These are phyloP conservation scores for Cataglyphis albicans DNA, from an alignment of 2,888 invertebrate genomes.

Conservation along the genomic window DNA sequence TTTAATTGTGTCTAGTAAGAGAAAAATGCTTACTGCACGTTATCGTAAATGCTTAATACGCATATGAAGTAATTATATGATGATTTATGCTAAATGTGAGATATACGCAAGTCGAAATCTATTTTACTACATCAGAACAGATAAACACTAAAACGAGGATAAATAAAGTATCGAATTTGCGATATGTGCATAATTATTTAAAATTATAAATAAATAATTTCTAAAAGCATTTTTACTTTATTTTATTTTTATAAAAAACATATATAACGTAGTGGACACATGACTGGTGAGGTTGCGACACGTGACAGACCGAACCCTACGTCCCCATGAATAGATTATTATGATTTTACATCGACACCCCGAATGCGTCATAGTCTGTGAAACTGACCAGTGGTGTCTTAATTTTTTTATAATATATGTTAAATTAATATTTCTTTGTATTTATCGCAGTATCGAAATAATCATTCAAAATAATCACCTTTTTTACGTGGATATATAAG, in stretches of 20 bases:
- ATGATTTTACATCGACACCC: constrained; percentile 24
- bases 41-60: background rate
- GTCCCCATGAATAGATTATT: constrained; percentile 48
- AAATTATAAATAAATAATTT: constrained; percentile 7
- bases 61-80: background rate
- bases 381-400: constrained; percentile 67
- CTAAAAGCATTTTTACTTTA: background rate
- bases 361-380: constrained; percentile 71
- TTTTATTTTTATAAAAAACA: background rate
- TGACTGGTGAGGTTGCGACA: constrained; percentile 60
- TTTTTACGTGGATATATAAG: background rate
- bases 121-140: background rate
- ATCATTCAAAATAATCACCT: background rate
- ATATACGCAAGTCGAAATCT: background rate
- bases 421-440: background rate
- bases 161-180: background rate
- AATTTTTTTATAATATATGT: background rate
- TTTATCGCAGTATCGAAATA: background rate
- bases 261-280: constrained; percentile 11
- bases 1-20: background rate
- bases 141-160: background rate
- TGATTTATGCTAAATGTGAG: background rate
- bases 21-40: background rate
- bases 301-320: constrained; percentile 65
- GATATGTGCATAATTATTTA: background rate